phyloP scores from a whole-genome alignment of 2,113 vertebrate genomes.

The Ciconia boyciana region DNA sequence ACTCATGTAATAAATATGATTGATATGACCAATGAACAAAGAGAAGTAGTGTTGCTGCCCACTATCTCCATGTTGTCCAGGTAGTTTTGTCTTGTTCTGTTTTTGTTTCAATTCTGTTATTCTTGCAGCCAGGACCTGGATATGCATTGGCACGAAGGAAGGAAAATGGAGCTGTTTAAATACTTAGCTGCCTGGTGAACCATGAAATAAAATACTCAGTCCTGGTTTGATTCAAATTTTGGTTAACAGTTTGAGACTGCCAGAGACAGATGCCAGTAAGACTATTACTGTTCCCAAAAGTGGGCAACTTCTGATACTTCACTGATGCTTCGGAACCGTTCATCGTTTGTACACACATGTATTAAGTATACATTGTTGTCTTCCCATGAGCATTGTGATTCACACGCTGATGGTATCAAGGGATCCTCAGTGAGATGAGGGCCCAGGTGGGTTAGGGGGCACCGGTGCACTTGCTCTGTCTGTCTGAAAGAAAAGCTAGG shows the following conservation, averaged over 20 bases:
- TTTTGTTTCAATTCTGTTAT: neutral
- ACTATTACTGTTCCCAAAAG: neutral
- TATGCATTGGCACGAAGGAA: neutral
- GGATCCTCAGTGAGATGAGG: neutral
- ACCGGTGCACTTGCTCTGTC: neutral
- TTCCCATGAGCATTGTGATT: neutral
- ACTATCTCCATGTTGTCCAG: neutral
- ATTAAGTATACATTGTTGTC: neutral
- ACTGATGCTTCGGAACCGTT: neutral
- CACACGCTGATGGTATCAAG: neutral
- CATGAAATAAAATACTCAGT: neutral
- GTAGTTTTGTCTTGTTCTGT: neutral
- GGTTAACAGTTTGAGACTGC: neutral
- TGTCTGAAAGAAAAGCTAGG: neutral
- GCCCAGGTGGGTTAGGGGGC: neutral
- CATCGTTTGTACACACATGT: neutral
- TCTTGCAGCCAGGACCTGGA: neutral
- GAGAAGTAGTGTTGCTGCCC: neutral
- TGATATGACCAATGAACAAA: neutral
- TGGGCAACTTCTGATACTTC: neutral
- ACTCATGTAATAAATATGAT: neutral
- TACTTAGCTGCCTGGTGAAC: neutral
- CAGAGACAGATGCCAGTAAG: neutral
- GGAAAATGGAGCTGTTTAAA: neutral
- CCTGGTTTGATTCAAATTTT: neutral